Percentiles rank a stretch among this genome's conserved stretches.
Evolutionary conservation across 2,888 invertebrate species (phyloP).

Genomic region (Pyrrhia umbra): DNA sequence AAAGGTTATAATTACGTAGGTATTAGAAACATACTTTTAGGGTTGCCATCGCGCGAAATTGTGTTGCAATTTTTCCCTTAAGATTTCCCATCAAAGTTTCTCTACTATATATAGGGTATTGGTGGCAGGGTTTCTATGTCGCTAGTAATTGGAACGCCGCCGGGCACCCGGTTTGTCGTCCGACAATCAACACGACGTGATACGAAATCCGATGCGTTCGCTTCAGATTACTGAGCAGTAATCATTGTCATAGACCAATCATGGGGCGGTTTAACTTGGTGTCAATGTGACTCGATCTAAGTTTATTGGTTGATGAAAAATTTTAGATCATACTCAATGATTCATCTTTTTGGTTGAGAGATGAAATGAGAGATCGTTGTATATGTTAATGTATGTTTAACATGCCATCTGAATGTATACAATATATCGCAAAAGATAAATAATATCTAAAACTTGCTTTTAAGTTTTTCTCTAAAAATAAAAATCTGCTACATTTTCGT

Average conservation of each 20-base stretch:
- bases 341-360: neutral
- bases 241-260: slow-evolving; percentile 80
- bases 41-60: slow-evolving; percentile 3
- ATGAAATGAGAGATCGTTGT: neutral
- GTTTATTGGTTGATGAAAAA: slow-evolving; percentile 34
- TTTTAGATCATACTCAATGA: slow-evolving; percentile 5
- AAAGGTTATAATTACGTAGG: neutral
- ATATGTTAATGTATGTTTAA: neutral
- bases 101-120: slow-evolving; percentile 63
- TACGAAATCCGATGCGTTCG: slow-evolving; percentile 87
- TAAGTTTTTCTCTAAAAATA: neutral
- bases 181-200: slow-evolving; percentile 89
- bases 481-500: no score
- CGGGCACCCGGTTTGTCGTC: slow-evolving; percentile 82
- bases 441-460: neutral
- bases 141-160: slow-evolving; percentile 86
- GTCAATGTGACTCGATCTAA: slow-evolving; percentile 53
- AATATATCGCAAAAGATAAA: neutral
- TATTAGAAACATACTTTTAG: slow-evolving; percentile 1
- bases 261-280: slow-evolving; percentile 61
- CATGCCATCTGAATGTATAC: neutral
- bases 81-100: no score
- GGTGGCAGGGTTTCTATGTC: slow-evolving; percentile 82
- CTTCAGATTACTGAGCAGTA: slow-evolving; percentile 75
- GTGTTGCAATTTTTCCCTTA: slow-evolving; percentile 13